Evolutionary conservation across 1,140 invertebrate genomes (phyloP).

Genomic region (Hylaeus volcanicus): DNA sequence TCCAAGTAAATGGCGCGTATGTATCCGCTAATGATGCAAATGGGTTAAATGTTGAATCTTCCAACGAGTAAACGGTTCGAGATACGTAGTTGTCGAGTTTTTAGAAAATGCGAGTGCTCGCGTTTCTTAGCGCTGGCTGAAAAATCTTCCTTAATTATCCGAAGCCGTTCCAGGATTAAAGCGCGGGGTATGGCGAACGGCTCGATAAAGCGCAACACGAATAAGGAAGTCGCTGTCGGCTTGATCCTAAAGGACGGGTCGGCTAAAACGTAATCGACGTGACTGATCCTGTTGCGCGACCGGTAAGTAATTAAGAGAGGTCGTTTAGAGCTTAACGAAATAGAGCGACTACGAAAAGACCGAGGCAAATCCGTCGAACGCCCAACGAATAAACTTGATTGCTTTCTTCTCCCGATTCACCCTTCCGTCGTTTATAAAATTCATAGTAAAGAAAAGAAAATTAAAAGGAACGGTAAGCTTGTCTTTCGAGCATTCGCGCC

Average conservation of each 20-base stretch:
- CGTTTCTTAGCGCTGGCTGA: not conserved
- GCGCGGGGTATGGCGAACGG: not conserved
- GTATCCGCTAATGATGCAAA: too few relatives aligned
- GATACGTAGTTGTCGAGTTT: too few relatives aligned
- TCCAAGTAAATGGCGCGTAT: too few relatives aligned
- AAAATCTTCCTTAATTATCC: slow-evolving; percentile 37
- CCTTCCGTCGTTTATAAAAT: too few relatives aligned
- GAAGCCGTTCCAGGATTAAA: not conserved
- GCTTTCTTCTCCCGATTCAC: too few relatives aligned
- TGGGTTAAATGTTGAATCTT: too few relatives aligned
- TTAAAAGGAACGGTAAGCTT: too few relatives aligned
- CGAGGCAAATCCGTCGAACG: not conserved
- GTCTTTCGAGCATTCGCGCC: too few relatives aligned
- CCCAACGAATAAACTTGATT: not conserved
- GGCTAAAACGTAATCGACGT: slow-evolving; percentile 7
- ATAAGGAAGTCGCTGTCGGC: slow-evolving; percentile 5
- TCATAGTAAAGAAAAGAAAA: too few relatives aligned
- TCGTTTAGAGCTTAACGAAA: slow-evolving; percentile 46
- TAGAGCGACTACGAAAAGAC: not conserved
- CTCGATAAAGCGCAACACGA: slow-evolving; percentile 3
- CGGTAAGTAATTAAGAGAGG: slow-evolving; percentile 50
- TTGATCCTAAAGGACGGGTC: slow-evolving; percentile 14
- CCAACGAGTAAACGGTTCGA: too few relatives aligned
- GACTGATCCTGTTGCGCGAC: slow-evolving; percentile 46
- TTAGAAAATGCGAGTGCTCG: too few relatives aligned